Base-by-base conservation (phyloP, 2,888 invertebrate species). In the Dasypolia templi region DNA sequence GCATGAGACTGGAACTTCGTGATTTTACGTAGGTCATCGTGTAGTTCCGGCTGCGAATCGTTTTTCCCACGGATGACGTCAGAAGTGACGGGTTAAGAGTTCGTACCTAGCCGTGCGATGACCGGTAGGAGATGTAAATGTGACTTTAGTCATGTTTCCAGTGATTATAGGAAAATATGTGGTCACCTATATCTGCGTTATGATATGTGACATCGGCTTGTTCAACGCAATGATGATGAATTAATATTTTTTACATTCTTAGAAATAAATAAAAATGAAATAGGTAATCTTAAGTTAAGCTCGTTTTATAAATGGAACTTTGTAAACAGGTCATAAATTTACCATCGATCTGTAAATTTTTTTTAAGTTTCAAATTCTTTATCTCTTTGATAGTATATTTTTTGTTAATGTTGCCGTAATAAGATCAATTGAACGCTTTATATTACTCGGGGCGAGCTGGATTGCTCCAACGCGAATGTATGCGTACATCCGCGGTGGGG, bases 31-130 rank as follows among this genome's bases (percentile, higher is more conserved):
- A 32, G 6, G 32, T 55, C 46, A 29, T 76, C 69, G 68, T 82
- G 81, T 66, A 62, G 82, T 80, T 82, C 81, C 81, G 84, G 77
- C 42, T 84, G 39, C 53, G 61, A 56, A 77, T 81, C 14, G 77
- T 72, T 83, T 77, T 84, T 77, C 84, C 84, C 81, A 84, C 22
- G 65, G 39, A 44, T 85, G 68, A 77, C 74, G 80, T 75, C 72
- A 77, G 66, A 42, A 55, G 55, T 77, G 79, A 80, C 76, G 68
- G 69, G 58, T n/a, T 39, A 29, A n/a, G 9, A 62, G 53, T 35
- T 32, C 14, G 32, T 77, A 39, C 46, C 59, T 72, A 35, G 42
- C 17, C 17, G 19, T 78, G 35, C 35, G 58, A 68, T 77, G 69
- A 70, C 65, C 79, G 32, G 58, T 14, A 29, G 44, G n/a, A 53